Conservation (phyloP, 2,797 vertebrate species). For the Kryptolebias ocellatus region DNA sequence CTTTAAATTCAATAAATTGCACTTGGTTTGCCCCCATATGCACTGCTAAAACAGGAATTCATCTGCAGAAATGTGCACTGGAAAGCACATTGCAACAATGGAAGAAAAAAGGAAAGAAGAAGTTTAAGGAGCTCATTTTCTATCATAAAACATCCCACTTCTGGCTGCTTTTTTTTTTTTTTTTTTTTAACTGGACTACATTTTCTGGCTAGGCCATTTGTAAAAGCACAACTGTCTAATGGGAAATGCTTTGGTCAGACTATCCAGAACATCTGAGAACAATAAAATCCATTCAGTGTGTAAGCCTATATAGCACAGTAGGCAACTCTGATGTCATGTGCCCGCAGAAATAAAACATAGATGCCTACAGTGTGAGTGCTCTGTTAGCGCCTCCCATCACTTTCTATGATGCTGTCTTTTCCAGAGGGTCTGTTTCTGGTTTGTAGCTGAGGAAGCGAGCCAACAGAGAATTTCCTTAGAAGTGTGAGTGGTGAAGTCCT, state of each 20-base stretch:
- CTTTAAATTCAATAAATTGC: conserved; percentile 8
- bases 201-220: conserved; percentile 43
- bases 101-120: conserved; percentile 25
- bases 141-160: conserved; percentile 52
- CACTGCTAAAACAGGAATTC: conserved; percentile 15
- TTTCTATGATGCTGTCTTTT: conserved; percentile 65
- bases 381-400: conserved; percentile 43
- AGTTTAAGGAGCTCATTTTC: conserved; percentile 48
- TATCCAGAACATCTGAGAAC: conserved; percentile 48
- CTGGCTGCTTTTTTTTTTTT: conserved; percentile 35
- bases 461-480: conserved; percentile 58
- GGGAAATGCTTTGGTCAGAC: conserved; percentile 29
- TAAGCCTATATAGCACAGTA: conserved; percentile 36
- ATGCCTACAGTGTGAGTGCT: conserved; percentile 46
- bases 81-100: conserved; percentile 25
- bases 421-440: conserved; percentile 71
- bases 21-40: conserved; percentile 7
- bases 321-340: conserved; percentile 46
- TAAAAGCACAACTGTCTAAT: conserved; percentile 50
- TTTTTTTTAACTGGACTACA: conserved; percentile 22
- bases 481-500: conserved; percentile 41
- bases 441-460: conserved; percentile 55
- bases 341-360: conserved; percentile 39
- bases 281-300: conserved; percentile 45
- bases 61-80: conserved; percentile 41